Evolutionary conservation across 2,888 invertebrate genomes (phyloP), one percentile per base, ranked within the genome.

Genomic region (Agonopterix heracliana): DNA sequence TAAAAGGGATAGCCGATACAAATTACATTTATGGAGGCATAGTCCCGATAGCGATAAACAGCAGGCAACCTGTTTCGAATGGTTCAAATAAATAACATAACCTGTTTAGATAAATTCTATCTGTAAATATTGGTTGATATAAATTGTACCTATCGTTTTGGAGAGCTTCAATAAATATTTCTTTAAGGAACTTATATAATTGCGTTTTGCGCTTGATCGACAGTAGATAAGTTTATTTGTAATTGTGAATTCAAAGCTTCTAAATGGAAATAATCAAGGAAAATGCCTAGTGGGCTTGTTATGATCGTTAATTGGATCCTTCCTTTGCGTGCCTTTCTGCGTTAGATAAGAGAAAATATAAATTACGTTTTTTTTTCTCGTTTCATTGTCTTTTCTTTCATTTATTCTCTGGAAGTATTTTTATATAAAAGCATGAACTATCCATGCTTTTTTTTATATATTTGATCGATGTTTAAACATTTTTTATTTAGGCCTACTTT

Each of bases 71-170:
- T 81, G 86, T 81, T 85, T 62, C 64, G 63, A 79, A 76, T 78
- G 73, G 70, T 74, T 71, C 74, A 74, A 82, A 84, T 82, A 82
- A 81, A 84, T 81, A 81, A 77, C 73, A 61, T 26, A 68, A 73
- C 81, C 74, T 68, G 81, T 84, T 82, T 74, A 81, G 82, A 87
- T 85, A 83, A 79, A 80, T 75, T 71, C 68, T 75, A 79, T 82
- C 81, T 76, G 80, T 80, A 81, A 84, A 79, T 84, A 82, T 81
- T 74, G 76, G 70, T 72, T 68, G 71, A 71, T 81, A 50, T 53
- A 79, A 76, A 81, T 75, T 73, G 68, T 64, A 66, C 69, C 72
- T 79, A 81, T 79, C 76, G 72, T 66, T 68, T 69, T 70, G 55
- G 65, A 66, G 56, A 65, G 56, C 61, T 50, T 52, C 59, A 70